phyloP scores from a whole-genome alignment of 1,140 invertebrate genomes.

The Amyelois transitella region DNA sequence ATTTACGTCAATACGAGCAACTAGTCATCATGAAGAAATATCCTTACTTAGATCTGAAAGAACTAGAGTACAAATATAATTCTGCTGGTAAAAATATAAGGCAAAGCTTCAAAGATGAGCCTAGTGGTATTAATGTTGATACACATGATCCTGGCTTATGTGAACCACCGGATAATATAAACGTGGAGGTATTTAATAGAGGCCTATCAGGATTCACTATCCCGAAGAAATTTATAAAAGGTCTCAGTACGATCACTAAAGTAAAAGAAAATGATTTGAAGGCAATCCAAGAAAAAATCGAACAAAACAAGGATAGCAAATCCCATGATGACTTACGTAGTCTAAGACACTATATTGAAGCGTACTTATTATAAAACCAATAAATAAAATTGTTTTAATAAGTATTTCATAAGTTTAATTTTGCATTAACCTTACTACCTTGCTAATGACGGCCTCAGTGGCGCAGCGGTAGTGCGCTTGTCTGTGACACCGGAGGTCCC shows the following conservation, averaged over 20 bases:
- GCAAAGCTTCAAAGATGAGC: conserved; percentile 31
- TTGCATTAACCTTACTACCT: too few relatives aligned
- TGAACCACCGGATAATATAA: conserved; percentile 42
- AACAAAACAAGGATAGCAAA: neutral
- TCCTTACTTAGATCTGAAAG: conserved; percentile 56
- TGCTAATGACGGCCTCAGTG: too few relatives aligned
- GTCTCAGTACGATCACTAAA: conserved; percentile 12
- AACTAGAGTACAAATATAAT: conserved; percentile 47
- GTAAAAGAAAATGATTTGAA: conserved; percentile 12
- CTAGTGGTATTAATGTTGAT: conserved; percentile 1
- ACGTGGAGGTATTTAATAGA: conserved; percentile 56
- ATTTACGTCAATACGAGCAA: conserved; percentile 49
- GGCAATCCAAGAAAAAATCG: neutral
- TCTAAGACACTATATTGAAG: neutral
- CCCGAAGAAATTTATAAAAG: conserved; percentile 31
- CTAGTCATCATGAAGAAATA: conserved; percentile 65
- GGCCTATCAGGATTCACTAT: conserved; percentile 57
- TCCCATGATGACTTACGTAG: neutral
- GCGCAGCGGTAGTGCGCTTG: too few relatives aligned
- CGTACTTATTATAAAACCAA: neutral
- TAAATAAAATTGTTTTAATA: neutral
- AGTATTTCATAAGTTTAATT: too few relatives aligned
- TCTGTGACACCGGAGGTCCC: too few relatives aligned
- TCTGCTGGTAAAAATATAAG: conserved; percentile 33
- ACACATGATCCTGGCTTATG: conserved; percentile 34